These are phyloP conservation scores for Eristalis tenax DNA, from an alignment of 2,888 invertebrate species.

Conservation along the genomic window DNA sequence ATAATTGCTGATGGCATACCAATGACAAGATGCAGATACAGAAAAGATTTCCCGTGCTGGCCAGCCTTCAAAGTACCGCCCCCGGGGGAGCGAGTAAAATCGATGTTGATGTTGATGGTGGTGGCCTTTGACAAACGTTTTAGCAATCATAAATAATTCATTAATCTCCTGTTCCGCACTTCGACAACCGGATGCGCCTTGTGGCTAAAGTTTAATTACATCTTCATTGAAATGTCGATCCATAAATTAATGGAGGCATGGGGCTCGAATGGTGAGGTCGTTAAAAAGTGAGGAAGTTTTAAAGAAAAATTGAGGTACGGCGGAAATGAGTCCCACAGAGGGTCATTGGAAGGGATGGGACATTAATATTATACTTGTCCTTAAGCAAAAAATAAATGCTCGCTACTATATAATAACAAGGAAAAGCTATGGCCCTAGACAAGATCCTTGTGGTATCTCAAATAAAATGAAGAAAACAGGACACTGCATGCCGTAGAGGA, in stretches of 20 bases:
- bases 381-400: too few relatives aligned
- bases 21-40: too few relatives aligned
- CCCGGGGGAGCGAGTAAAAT: neutral
- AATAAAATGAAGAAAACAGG: too few relatives aligned
- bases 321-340: neutral
- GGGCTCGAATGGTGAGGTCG: too few relatives aligned
- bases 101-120: too few relatives aligned
- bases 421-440: too few relatives aligned
- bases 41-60: too few relatives aligned
- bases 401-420: too few relatives aligned
- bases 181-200: neutral
- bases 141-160: neutral
- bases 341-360: neutral
- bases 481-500: too few relatives aligned
- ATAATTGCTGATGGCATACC: too few relatives aligned
- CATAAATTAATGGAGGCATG: neutral
- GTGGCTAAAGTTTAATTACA: neutral
- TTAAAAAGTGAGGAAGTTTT: neutral
- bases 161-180: neutral
- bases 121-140: neutral
- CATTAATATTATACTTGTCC: neutral
- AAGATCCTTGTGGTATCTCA: too few relatives aligned
- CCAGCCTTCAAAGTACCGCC: too few relatives aligned
- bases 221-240: neutral
- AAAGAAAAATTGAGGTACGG: neutral